These are phyloP conservation scores for Garrulus glandarius DNA, from an alignment of 2,797 vertebrate genomes.

Conservation along the genomic window DNA sequence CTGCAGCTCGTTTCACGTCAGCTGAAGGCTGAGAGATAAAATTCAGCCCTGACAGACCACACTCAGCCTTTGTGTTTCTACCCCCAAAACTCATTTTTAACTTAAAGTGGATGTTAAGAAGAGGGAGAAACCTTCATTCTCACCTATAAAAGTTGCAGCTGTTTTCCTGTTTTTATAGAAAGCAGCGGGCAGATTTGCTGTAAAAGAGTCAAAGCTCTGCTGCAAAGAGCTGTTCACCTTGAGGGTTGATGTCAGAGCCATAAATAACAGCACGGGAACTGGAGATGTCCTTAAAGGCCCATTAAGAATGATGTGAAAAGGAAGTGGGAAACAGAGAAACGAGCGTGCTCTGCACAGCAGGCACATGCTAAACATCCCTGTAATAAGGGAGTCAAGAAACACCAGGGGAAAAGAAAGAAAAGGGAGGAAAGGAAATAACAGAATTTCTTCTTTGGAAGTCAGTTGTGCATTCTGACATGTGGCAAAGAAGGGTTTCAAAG, in stretches of 20 bases:
- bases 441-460: not conserved
- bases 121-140: constrained; percentile 30
- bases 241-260: constrained; percentile 57
- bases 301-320: constrained; percentile 43
- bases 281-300: constrained; percentile 34
- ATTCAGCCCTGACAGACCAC: not conserved
- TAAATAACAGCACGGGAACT: constrained; percentile 27
- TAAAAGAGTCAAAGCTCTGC: constrained; percentile 4
- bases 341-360: not conserved
- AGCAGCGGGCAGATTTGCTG: constrained; percentile 44
- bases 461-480: not conserved
- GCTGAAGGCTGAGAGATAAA: constrained; percentile 21
- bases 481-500: not conserved
- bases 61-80: constrained; percentile 6
- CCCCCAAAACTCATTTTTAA: not conserved
- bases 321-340: constrained; percentile 10
- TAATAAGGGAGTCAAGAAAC: not conserved
- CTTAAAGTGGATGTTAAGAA: not conserved
- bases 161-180: constrained; percentile 69
- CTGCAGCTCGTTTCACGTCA: not conserved
- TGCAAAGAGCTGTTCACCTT: constrained; percentile 45
- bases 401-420: not conserved
- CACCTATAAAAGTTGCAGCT: constrained; percentile 66
- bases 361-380: not conserved
- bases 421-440: not conserved